Evolutionary conservation across 1,140 invertebrate species (phyloP).

Genomic region (Drosophila obscura): DNA sequence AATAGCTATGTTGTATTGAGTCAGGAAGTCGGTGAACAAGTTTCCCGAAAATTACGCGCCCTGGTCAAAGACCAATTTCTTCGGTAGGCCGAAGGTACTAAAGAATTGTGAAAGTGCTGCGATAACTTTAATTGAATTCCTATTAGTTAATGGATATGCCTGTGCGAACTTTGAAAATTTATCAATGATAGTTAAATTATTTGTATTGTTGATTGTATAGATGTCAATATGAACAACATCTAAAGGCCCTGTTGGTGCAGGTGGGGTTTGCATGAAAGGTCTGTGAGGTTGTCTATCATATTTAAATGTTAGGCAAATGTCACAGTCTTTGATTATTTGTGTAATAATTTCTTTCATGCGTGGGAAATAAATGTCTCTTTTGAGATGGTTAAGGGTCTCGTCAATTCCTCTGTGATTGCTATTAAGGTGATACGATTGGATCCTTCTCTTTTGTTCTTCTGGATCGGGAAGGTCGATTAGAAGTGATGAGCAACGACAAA

Average conservation of each 20-base stretch:
- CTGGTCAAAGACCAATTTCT: not conserved
- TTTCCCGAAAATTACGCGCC: no score
- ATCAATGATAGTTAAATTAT: constrained; percentile 5
- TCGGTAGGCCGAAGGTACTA: not conserved
- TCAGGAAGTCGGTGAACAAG: no score
- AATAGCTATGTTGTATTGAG: not conserved
- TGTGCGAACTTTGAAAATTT: constrained; percentile 19
- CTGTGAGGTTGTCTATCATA: constrained; percentile 15
- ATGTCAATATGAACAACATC: constrained; percentile 23
- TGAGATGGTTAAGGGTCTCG: constrained; percentile 14
- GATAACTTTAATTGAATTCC: not conserved
- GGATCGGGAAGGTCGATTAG: not conserved
- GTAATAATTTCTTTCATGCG: no score
- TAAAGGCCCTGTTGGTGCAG: constrained; percentile 7
- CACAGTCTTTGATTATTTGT: no score
- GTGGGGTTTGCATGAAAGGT: constrained; percentile 10
- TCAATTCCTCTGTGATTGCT: constrained; percentile 16
- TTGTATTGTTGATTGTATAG: constrained; percentile 1
- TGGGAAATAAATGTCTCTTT: constrained; percentile 1
- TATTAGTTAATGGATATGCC: constrained; percentile 19
- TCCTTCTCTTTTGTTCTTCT: constrained; percentile 2
- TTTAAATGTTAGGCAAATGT: constrained; percentile 2
- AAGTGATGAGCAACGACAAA: constrained; percentile 5
- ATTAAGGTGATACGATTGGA: constrained; percentile 6
- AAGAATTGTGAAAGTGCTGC: constrained; percentile 2